Evolutionary conservation across 1,140 invertebrate species (phyloP), one percentile per base, ranked within the genome.

Genomic region (Cylas formicarius): DNA sequence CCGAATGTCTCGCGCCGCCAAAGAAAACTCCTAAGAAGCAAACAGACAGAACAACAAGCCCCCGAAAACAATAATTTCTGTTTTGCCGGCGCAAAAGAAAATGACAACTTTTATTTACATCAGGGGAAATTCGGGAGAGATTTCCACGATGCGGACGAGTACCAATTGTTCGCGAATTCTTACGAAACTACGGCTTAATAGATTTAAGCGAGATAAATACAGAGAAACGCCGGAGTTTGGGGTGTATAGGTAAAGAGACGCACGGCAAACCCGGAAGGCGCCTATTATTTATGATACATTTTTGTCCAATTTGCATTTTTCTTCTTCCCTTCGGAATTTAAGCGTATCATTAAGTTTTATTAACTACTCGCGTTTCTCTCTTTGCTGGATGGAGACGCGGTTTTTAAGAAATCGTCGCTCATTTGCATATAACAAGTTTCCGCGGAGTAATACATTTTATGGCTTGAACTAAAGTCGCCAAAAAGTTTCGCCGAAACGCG

Each of bases 21-120:
- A n/a, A n/a, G n/a, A n/a, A n/a, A n/a, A n/a, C n/a, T n/a, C n/a
- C n/a, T n/a, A n/a, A n/a, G n/a, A n/a, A n/a, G n/a, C n/a, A n/a
- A n/a, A n/a, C n/a, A n/a, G n/a, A n/a, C n/a, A n/a, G 17, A 42
- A 32, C 16, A 50, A 37, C 17, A 32, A 29, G n/a, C n/a, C n/a
- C 55, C 44, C 39, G 48, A 56, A 59, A 50, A 60, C 48, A 50
- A 61, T 57, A 55, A 57, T 57, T 59, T 56, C 52, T 52, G 53
- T 59, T 57, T 48, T n/a, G n/a, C n/a, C n/a, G n/a, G 59, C 48
- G 53, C 55, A 51, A 45, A 55, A 45, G 51, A 58, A 59, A 59
- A 61, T 58, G 59, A 61, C 59, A 61, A 56, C 51, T 60, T 61
- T 62, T 62, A 61, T 62, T 60, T 59, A 62, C 60, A 62, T 62